Percentiles rank a stretch among this genome's conserved stretches.
phyloP scores from a whole-genome alignment of 2,888 invertebrate species.

The Catocala sponsa region DNA sequence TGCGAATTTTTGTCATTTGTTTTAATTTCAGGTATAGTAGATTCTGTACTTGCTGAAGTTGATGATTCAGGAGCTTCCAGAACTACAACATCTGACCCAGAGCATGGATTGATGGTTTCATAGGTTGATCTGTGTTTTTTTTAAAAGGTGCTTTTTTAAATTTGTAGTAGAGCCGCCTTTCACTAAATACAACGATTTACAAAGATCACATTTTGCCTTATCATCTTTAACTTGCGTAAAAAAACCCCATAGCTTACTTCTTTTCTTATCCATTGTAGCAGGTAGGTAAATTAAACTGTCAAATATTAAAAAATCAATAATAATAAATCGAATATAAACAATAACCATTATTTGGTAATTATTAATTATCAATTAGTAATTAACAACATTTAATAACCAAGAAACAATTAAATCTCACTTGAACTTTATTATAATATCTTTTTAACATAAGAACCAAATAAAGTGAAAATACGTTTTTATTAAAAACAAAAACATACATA shows the following conservation, averaged over 20 bases:
- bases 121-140: conserved; percentile 40
- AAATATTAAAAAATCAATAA: no score
- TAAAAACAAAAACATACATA: no score
- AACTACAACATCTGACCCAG: conserved; percentile 35
- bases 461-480: no score
- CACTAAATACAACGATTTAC: conserved; percentile 37
- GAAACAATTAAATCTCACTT: no score
- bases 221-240: conserved; percentile 33
- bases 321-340: no score
- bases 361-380: no score
- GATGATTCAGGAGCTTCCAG: conserved; percentile 28
- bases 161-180: conserved; percentile 43
- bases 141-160: conserved; percentile 41
- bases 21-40: conserved; percentile 22
- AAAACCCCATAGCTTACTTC: conserved; percentile 21
- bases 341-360: no score
- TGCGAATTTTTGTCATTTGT: conserved; percentile 24
- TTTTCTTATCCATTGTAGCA: conserved; percentile 18
- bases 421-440: no score
- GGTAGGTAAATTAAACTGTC: no score
- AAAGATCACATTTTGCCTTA: conserved; percentile 39
- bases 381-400: no score
- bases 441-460: no score
- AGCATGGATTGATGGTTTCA: conserved; percentile 38
- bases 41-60: conserved; percentile 25